These are phyloP conservation scores for Periophthalmus magnuspinnatus DNA, from an alignment of 2,797 vertebrate genomes.

Conservation along the genomic window DNA sequence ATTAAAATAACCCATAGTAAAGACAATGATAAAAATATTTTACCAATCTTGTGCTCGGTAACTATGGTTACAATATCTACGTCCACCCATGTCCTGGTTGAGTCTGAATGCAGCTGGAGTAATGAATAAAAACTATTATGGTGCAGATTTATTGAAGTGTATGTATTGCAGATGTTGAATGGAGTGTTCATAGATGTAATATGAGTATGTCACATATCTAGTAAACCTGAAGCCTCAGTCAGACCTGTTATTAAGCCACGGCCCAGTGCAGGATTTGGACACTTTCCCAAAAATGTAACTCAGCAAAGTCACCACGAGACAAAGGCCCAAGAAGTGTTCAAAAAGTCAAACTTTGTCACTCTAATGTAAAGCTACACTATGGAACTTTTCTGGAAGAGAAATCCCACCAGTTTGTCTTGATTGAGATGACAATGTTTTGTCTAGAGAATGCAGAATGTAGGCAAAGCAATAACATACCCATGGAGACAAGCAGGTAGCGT, in stretches of 20 bases:
- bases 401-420: too few species aligned
- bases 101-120: conserved; percentile 40
- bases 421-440: too few species aligned
- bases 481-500: too few species aligned
- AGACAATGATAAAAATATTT: not conserved
- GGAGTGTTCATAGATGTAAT: conserved; percentile 54
- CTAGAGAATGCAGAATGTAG: too few species aligned
- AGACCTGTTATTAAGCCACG: conserved; percentile 54
- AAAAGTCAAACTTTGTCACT: not conserved
- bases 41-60: not conserved
- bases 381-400: too few species aligned
- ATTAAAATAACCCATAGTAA: not conserved
- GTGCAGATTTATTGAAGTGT: conserved; percentile 52
- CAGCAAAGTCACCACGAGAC: conserved; percentile 12
- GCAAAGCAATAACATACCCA: too few species aligned
- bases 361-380: not conserved
- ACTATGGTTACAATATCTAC: not conserved
- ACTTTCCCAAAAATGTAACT: conserved; percentile 28
- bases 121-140: conserved; percentile 45
- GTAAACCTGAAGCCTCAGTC: conserved; percentile 50
- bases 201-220: conserved; percentile 62
- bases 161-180: conserved; percentile 52
- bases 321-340: not conserved
- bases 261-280: conserved; percentile 40
- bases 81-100: conserved; percentile 2